Percentiles rank a stretch among this genome's conserved stretches.
Conservation (phyloP, 2,797 vertebrate species). For the Urocyon cinereoargenteus region DNA sequence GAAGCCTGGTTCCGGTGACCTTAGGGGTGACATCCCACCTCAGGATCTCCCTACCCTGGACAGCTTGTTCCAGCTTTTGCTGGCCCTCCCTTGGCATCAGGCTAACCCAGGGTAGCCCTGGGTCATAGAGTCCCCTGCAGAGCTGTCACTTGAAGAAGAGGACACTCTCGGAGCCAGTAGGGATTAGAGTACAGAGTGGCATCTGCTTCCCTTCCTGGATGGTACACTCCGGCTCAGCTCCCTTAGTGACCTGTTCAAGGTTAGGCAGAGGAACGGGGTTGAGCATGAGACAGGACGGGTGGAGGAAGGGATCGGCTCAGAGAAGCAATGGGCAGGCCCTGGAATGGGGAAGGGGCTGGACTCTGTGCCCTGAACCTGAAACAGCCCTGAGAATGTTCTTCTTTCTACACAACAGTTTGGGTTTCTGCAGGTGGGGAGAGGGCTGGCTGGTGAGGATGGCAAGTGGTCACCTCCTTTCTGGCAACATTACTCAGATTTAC, state of each 20-base stretch:
- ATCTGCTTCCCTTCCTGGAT: not conserved
- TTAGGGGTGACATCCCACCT: too few relatives aligned
- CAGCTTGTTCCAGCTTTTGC: not conserved
- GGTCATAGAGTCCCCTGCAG: not conserved
- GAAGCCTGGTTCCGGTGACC: not conserved
- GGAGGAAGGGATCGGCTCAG: not conserved
- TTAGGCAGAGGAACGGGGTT: not conserved
- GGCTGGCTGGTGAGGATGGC: not conserved
- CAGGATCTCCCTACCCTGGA: not conserved
- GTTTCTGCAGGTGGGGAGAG: not conserved
- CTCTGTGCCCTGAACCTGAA: not conserved
- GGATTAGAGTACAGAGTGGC: not conserved
- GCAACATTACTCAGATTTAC: not conserved
- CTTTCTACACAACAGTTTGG: not conserved
- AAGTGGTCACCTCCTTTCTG: too few relatives aligned
- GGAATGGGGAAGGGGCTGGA: not conserved
- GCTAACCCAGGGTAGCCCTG: not conserved
- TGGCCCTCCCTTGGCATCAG: not conserved
- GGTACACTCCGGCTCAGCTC: not conserved
- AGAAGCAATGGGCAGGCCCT: fast-evolving
- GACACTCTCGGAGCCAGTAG: not conserved
- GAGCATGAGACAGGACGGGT: not conserved
- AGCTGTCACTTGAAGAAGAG: not conserved
- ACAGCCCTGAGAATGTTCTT: not conserved
- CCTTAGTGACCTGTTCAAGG: not conserved